These are phyloP conservation scores for Diploptera punctata DNA, from an alignment of 2,888 invertebrate species.

Conservation along the genomic window DNA sequence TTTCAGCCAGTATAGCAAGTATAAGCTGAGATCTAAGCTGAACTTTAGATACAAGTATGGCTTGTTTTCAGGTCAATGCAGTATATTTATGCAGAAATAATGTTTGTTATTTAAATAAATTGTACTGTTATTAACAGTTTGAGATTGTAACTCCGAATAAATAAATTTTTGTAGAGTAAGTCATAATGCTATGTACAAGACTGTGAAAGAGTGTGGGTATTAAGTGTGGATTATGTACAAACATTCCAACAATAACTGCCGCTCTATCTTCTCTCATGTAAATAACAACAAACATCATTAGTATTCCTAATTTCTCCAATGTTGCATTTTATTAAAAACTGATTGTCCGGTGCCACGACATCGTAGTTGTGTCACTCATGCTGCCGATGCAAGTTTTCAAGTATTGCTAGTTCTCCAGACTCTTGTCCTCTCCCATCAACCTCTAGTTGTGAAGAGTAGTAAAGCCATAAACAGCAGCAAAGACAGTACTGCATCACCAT, in stretches of 20 bases:
- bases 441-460: background rate
- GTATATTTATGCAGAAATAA: too few species aligned
- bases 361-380: constrained; percentile 3
- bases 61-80: too few species aligned
- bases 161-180: constrained; percentile 8
- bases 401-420: too few species aligned
- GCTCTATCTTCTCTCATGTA: background rate
- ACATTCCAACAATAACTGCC: constrained; percentile 6
- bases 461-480: background rate
- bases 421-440: background rate
- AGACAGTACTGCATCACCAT: background rate
- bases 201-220: background rate
- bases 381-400: too few species aligned
- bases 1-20: too few species aligned
- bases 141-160: background rate
- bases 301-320: background rate
- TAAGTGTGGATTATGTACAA: background rate
- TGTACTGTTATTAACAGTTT: too few species aligned
- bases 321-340: constrained; percentile 16
- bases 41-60: too few species aligned
- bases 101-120: too few species aligned
- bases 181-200: background rate
- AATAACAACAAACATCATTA: constrained; percentile 11
- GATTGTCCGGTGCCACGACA: constrained; percentile 1
- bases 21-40: too few species aligned